A percentile compares a stretch with the other conserved stretches of the same genome.
phyloP scores from a whole-genome alignment of 2,888 invertebrate genomes.

The Galerucella calmariensis region DNA sequence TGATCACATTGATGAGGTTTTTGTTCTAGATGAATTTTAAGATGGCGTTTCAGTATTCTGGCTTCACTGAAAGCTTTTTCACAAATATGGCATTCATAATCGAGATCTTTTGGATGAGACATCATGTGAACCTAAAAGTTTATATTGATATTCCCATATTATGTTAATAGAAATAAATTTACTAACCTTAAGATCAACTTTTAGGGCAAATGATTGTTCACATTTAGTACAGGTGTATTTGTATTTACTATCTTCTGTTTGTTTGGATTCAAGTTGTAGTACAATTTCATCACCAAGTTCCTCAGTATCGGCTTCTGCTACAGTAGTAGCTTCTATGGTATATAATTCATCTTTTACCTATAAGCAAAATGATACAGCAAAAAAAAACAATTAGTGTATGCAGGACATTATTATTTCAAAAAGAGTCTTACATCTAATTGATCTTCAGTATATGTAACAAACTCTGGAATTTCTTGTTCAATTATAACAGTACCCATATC shows the following conservation, averaged over 20 bases:
- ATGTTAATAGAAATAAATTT: background rate
- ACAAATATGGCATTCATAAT: constrained; percentile 61
- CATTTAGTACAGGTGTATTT: constrained; percentile 64
- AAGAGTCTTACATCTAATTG: constrained; percentile 35
- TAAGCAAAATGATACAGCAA: background rate
- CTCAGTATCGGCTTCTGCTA: constrained; percentile 33
- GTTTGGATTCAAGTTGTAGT: constrained; percentile 18
- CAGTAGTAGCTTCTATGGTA: constrained; percentile 40
- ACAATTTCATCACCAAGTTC: constrained; percentile 29
- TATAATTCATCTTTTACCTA: constrained; percentile 43
- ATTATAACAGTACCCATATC: constrained; percentile 56
- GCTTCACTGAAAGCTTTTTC: constrained; percentile 64
- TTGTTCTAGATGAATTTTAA: constrained; percentile 65
- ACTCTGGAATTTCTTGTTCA: constrained; percentile 57
- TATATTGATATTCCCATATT: background rate
- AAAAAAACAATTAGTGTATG: background rate
- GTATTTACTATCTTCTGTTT: constrained; percentile 35
- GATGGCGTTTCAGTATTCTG: constrained; percentile 64
- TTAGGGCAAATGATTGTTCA: constrained; percentile 59
- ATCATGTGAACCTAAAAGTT: constrained; percentile 61
- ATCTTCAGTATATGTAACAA: constrained; percentile 53
- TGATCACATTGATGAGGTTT: constrained; percentile 66
- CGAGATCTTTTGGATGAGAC: constrained; percentile 63
- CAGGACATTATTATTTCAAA: background rate
- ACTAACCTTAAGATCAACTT: constrained; percentile 63